Percentiles rank a stretch among this genome's conserved stretches.
These are phyloP conservation scores for Microhierax caerulescens DNA, from an alignment of 2,797 vertebrate species.

Conservation along the genomic window DNA sequence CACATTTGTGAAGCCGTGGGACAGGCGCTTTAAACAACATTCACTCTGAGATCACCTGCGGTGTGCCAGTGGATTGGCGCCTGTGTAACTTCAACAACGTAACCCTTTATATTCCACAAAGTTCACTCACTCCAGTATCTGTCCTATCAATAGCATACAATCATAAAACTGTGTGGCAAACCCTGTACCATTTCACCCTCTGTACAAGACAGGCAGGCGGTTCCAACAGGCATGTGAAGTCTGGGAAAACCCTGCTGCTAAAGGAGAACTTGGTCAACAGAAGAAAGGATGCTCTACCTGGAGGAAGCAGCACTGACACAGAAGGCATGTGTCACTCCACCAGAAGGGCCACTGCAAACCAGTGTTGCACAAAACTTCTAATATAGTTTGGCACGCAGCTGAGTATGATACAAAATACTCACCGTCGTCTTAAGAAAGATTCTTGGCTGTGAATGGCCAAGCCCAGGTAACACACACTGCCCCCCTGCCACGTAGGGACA, in stretches of 20 bases:
- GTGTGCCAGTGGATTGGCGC: constrained; percentile 48
- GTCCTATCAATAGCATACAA: background rate
- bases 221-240: rapidly evolving
- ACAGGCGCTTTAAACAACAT: constrained; percentile 74
- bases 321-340: background rate
- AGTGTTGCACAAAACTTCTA: background rate
- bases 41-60: constrained; percentile 46
- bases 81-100: background rate
- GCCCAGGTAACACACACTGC: background rate
- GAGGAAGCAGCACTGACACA: background rate
- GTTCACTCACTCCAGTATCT: background rate
- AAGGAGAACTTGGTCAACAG: background rate
- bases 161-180: rapidly evolving
- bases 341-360: background rate
- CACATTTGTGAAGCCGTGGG: constrained; percentile 48
- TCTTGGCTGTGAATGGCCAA: background rate
- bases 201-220: background rate
- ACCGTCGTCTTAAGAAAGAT: background rate
- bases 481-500: background rate
- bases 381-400: rapidly evolving
- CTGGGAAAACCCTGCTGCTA: background rate
- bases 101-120: background rate
- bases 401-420: background rate
- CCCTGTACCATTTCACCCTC: background rate
- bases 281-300: background rate